Evolutionary conservation across 92 coral and sea anemone genomes (phyloP).

Genomic region (Actinostola sp.): DNA sequence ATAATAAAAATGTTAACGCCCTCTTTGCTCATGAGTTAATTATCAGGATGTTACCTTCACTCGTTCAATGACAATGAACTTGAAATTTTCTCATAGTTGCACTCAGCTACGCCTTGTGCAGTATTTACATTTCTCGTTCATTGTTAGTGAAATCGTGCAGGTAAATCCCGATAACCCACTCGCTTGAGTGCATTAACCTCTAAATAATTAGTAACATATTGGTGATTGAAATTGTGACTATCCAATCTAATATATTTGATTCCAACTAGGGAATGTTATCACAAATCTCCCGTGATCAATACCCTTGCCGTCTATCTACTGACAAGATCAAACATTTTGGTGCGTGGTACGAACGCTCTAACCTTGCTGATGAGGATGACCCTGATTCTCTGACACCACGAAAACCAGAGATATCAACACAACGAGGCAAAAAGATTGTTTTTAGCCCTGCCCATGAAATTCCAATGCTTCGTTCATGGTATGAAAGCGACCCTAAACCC

Average conservation of each 20-base stretch:
- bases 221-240: too few species aligned
- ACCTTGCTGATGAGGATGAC: constrained; percentile 72
- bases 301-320: constrained; percentile 85
- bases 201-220: too few species aligned
- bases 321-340: constrained; percentile 95
- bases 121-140: too few species aligned
- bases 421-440: constrained; percentile 93
- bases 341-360: constrained; percentile 91
- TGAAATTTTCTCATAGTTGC: too few species aligned
- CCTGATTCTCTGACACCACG: constrained; percentile 55
- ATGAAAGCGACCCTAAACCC: constrained; percentile 87
- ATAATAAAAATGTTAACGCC: too few species aligned
- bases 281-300: constrained; percentile 97
- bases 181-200: too few species aligned
- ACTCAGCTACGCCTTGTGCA: too few species aligned
- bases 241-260: background rate
- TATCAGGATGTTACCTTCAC: too few species aligned
- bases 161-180: too few species aligned
- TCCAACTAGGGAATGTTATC: constrained; percentile 88
- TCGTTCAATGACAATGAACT: too few species aligned
- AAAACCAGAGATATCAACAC: constrained; percentile 62
- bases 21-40: too few species aligned
- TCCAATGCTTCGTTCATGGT: constrained; percentile 87
- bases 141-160: too few species aligned
- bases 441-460: constrained; percentile 84